phyloP scores from a whole-genome alignment of 2,113 vertebrate species.

The Tringa solitaria region DNA sequence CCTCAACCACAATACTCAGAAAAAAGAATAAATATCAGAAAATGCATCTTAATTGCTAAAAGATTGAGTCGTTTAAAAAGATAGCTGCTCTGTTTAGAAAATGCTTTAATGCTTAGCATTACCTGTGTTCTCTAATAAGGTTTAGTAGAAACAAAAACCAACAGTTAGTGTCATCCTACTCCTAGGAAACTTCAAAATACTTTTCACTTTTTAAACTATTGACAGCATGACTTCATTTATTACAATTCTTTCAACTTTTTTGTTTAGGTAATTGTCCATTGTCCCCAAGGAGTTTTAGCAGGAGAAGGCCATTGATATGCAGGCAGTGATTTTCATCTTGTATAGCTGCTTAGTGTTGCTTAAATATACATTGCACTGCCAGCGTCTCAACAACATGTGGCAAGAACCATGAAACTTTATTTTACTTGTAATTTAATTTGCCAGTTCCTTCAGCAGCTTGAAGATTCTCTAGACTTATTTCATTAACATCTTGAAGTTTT shows the following conservation, averaged over 20 bases:
- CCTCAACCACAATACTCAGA: neutral
- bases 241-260: neutral
- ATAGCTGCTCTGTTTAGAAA: neutral
- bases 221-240: neutral
- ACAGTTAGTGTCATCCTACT: neutral
- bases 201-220: neutral
- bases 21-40: neutral
- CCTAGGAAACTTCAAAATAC: neutral
- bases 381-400: neutral
- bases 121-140: neutral
- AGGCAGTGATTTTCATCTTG: neutral
- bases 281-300: neutral
- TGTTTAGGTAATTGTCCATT: neutral
- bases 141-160: neutral
- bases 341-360: neutral
- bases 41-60: neutral
- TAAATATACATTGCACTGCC: neutral
- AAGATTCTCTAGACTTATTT: neutral
- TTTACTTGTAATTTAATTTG: neutral
- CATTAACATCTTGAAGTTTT: neutral
- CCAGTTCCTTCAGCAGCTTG: neutral
- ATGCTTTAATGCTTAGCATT: neutral
- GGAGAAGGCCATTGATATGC: neutral
- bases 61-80: neutral
- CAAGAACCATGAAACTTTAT: neutral